Evolutionary conservation across 2,888 invertebrate species (phyloP).

Genomic region (Orgyia antiqua): DNA sequence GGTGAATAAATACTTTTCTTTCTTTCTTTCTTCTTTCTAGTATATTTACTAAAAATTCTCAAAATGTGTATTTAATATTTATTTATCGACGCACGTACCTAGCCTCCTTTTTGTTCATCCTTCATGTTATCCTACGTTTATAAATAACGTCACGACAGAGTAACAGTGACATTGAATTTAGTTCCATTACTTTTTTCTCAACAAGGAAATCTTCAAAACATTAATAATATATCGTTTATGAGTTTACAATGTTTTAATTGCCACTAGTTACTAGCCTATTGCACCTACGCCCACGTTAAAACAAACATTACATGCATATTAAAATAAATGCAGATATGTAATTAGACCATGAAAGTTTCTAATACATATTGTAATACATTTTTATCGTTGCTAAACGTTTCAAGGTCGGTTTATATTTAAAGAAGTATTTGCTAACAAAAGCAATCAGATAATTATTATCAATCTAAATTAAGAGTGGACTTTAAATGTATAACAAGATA

Average conservation of each 20-base stretch:
- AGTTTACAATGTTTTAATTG: slow-evolving; percentile 7
- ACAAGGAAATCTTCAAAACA: too few relatives aligned
- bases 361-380: slow-evolving; percentile 15
- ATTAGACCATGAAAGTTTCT: slow-evolving; percentile 28
- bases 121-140: too few relatives aligned
- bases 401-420: slow-evolving; percentile 23
- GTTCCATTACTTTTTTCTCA: too few relatives aligned
- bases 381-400: slow-evolving; percentile 21
- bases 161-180: too few relatives aligned
- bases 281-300: slow-evolving; percentile 12
- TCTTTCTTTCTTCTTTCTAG: too few relatives aligned
- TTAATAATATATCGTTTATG: too few relatives aligned
- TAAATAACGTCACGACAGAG: too few relatives aligned
- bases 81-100: too few relatives aligned
- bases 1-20: too few relatives aligned
- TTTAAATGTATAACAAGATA: slow-evolving; percentile 44
- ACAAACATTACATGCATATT: slow-evolving; percentile 16
- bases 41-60: too few relatives aligned
- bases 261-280: slow-evolving; percentile 11
- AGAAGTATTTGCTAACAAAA: slow-evolving; percentile 31
- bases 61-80: too few relatives aligned
- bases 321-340: slow-evolving; percentile 18
- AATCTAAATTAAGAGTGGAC: slow-evolving; percentile 36
- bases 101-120: too few relatives aligned
- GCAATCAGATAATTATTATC: slow-evolving; percentile 36